phyloP scores from a whole-genome alignment of 2,797 vertebrate genomes.

The Mionectes olivaceus region DNA sequence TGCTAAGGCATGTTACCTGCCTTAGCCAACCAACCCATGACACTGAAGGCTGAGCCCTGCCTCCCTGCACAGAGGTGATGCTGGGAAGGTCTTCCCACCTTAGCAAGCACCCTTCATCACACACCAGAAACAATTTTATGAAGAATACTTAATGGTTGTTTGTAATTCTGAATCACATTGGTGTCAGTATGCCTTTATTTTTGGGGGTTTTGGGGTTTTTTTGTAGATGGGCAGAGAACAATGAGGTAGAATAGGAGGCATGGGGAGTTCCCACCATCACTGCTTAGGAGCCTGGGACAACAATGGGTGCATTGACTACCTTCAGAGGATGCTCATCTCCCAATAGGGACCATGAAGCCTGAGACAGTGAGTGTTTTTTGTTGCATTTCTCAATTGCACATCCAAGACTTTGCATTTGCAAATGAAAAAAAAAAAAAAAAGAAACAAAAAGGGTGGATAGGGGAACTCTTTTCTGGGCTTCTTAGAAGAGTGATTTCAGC shows the following conservation, averaged over 20 bases:
- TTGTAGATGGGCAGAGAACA: neutral
- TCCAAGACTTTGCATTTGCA: neutral
- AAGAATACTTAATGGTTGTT: rapidly evolving
- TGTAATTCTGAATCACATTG: neutral
- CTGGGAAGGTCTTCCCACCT: neutral
- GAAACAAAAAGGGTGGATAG: neutral
- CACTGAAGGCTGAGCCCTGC: neutral
- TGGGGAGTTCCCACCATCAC: neutral
- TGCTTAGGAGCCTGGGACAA: neutral
- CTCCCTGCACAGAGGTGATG: neutral
- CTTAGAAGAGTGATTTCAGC: neutral
- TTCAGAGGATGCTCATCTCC: neutral
- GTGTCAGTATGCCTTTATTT: neutral
- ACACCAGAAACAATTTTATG: neutral
- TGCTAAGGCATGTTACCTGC: neutral
- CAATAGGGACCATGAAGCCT: neutral
- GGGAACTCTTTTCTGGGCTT: neutral
- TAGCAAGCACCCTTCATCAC: neutral
- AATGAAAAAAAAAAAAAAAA: neutral
- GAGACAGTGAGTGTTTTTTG: neutral
- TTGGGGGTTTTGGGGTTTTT: neutral
- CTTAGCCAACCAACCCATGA: neutral
- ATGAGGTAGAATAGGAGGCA: neutral
- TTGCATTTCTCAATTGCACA: neutral
- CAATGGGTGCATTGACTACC: neutral